Base-by-base conservation (phyloP, 2,888 invertebrate genomes). In the Leptura quadrifasciata region DNA sequence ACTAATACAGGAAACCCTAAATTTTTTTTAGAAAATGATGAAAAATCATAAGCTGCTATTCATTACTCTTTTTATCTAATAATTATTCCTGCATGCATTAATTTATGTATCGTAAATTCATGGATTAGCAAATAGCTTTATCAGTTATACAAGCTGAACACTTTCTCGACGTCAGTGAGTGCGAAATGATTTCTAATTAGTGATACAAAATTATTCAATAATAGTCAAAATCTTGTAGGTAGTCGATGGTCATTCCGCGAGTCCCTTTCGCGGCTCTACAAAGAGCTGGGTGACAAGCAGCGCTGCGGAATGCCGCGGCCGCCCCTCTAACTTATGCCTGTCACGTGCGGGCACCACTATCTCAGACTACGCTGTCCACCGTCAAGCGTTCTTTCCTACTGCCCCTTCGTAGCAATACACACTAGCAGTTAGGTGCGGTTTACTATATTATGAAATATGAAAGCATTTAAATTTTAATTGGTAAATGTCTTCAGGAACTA, bases 291-390 rank as follows among this genome's bases (percentile, higher is more conserved):
- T 87, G 87, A 87, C 87, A 87, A 85, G 82, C 86, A 84, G 85
- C 80, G 82, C 86, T 81, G 80, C 84, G 85, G 86, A 87, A 87
- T 86, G 86, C 85, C 84, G 83, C 82, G 86, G 85, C 84, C 86
- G 84, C 85, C 86, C 85, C 85, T 84, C 85, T 88, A 87, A 88
- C 87, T 87, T 87, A 88, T 88, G 87, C 87, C 87, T 87, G 88
- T 88, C 88, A 88, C 87, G 87, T 87, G 88, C 88, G 84, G 83
- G 84, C 85, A 85, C 86, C 86, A 85, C 85, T 85, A 84, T 82
- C 75, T 67, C 72, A 60, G 58, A 27, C 64, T 35, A 18, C 39
- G 65, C 61, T 75, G 64, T 75, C 69, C 69, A 31, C 58, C 57
- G 69, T 69, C 69, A 58, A 39, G 58, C 58, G 31, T 35, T 69